Base-by-base conservation (phyloP, 92 coral and sea anemone species). In the Parazoanthus darwini region DNA sequence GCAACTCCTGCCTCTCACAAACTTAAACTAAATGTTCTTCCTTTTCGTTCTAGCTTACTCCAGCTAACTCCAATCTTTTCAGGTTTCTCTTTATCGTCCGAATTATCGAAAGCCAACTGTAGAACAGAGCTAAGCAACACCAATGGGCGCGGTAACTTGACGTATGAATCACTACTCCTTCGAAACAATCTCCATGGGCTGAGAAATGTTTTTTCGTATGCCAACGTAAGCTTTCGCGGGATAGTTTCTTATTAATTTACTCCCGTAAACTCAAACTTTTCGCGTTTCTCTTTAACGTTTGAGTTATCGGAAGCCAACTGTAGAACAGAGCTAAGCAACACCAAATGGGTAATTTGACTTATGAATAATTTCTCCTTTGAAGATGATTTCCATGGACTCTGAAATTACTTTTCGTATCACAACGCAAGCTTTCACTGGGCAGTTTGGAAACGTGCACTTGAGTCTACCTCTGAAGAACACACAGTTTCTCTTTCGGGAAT, bases 311-410 rank as follows among this genome's bases (percentile, higher is more conserved):
- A 11, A 48, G 51, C 8, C 26, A 18, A 63, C 26, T 22, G 9
- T 20, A 63, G 70, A 18, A 63, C 7, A 63, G 70, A 63, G 1
- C 70, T 63, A 63, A 0, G 70, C 70, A 63, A 63, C 42, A 67
- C 86, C 86, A 82, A 82, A 82, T 20, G 76, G 74, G 5, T 38
- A 22, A 42, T 82, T 70, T 39, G 86, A 82, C 77, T 67, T 82
- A 23, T 82, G 86, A 42, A 39, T 44, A 59, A 82, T 35, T 82
- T 82, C 75, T 29, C 86, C 86, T 9, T 82, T 66, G 59, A 82
- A 82, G 18, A n/a, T 39, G 67, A 82, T 82, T 51, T 65, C 74
- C 75, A 82, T 42, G 23, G 11, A 46, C 29, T 82, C 5, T 6
- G 54, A 44, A 9, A 37, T 8, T 14, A 66, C 77, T 2, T 66